Evolutionary conservation across 2,113 vertebrate genomes (phyloP).

Genomic region (Cyprinus carpio): DNA sequence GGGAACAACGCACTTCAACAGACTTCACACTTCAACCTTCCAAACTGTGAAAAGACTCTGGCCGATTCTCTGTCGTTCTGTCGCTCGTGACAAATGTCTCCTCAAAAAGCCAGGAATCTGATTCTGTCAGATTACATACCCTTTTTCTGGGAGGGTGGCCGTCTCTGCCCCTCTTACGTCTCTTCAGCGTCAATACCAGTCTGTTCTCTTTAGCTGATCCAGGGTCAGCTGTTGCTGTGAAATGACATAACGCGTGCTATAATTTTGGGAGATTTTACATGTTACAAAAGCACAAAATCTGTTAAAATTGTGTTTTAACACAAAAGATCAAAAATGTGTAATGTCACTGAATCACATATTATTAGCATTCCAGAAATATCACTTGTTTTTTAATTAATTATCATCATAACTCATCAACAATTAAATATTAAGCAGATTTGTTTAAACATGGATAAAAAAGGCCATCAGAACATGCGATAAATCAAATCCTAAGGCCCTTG

Average conservation of each 20-base stretch:
- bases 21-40: conserved; percentile 13
- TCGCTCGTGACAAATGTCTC: not conserved
- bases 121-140: conserved; percentile 43
- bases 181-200: conserved; percentile 9
- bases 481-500: not conserved
- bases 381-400: not conserved
- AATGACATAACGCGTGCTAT: not conserved
- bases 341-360: not conserved
- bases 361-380: not conserved
- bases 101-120: not conserved
- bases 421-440: not conserved
- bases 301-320: not conserved
- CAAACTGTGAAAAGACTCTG: not conserved
- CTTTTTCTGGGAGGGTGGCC: conserved; percentile 38
- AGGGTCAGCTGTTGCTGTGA: conserved; percentile 57
- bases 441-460: not conserved
- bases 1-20: not conserved
- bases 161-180: conserved; percentile 35
- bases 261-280: not conserved
- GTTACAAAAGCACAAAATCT: not conserved
- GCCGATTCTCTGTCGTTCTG: not conserved
- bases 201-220: conserved; percentile 53
- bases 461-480: not conserved
- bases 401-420: not conserved
- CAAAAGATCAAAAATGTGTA: not conserved